Percentiles rank a stretch among this genome's conserved stretches.
Conservation (phyloP, 92 coral and sea anemone genomes). For the Desmophyllum pertusum region DNA sequence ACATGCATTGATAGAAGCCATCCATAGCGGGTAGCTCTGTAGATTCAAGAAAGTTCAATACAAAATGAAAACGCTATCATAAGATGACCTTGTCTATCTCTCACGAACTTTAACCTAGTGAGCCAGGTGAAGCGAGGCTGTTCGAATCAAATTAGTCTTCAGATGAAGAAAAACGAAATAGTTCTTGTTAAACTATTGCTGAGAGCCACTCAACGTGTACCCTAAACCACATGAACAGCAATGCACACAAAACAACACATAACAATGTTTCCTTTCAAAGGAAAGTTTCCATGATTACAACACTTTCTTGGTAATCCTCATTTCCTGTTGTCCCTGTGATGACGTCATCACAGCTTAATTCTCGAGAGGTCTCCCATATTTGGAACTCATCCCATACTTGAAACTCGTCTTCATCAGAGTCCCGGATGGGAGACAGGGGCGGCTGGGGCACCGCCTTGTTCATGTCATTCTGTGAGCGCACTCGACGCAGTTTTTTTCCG, state of each 20-base stretch:
- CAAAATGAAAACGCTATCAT: too few relatives aligned
- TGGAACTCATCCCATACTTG: background rate
- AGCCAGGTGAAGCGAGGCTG: too few relatives aligned
- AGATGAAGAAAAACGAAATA: too few relatives aligned
- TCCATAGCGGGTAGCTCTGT: background rate
- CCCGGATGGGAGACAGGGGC: slow-evolving; percentile 32
- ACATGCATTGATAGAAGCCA: background rate
- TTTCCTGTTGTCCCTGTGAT: background rate
- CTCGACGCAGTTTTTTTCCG: slow-evolving; percentile 36
- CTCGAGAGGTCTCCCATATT: slow-evolving; percentile 1
- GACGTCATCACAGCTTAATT: background rate
- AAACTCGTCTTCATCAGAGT: slow-evolving; percentile 12
- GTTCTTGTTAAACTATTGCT: too few relatives aligned
- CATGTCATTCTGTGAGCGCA: slow-evolving; percentile 39
- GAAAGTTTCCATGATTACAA: background rate
- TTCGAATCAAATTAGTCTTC: too few relatives aligned
- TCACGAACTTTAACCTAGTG: too few relatives aligned
- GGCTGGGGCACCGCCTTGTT: slow-evolving; percentile 32
- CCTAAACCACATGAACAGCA: background rate
- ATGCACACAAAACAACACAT: background rate
- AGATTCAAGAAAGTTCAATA: too few relatives aligned
- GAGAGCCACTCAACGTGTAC: too few relatives aligned
- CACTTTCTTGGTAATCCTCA: background rate
- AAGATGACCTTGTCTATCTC: too few relatives aligned
- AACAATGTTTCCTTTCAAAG: background rate